A percentile compares a stretch with the other conserved stretches of the same genome.
Conservation (phyloP, 2,888 invertebrate species). For the Campoplex nolae region DNA sequence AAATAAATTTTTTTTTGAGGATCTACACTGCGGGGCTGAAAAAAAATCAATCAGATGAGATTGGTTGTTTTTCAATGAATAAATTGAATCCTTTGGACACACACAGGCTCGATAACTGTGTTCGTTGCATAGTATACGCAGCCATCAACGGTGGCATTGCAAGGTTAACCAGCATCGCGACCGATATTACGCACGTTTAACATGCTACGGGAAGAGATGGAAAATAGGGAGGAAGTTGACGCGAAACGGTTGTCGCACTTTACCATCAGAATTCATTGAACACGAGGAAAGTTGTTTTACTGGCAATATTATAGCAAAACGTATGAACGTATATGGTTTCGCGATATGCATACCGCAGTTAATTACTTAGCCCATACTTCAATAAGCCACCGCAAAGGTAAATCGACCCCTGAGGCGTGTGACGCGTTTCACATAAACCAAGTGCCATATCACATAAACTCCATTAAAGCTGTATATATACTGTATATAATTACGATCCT, state of each 20-base stretch:
- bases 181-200: constrained; percentile 43
- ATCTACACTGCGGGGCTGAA: neutral
- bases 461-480: constrained; percentile 8
- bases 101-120: neutral
- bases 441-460: constrained; percentile 40
- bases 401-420: constrained; percentile 55
- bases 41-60: neutral
- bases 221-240: constrained; percentile 17
- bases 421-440: constrained; percentile 59
- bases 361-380: constrained; percentile 73
- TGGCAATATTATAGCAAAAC: constrained; percentile 34
- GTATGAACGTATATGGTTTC: constrained; percentile 26
- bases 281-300: constrained; percentile 49
- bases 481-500: constrained; percentile 17
- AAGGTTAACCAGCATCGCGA: constrained; percentile 67
- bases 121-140: constrained; percentile 36
- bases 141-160: constrained; percentile 67
- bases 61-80: neutral
- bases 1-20: neutral
- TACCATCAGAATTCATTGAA: constrained; percentile 70
- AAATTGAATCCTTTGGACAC: neutral
- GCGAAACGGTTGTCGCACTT: constrained; percentile 39
- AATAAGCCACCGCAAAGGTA: constrained; percentile 62
- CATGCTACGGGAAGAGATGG: constrained; percentile 31
- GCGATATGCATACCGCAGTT: constrained; percentile 72